These are phyloP conservation scores for Lacerta viridis DNA, from an alignment of 2,797 vertebrate species.

Conservation along the genomic window DNA sequence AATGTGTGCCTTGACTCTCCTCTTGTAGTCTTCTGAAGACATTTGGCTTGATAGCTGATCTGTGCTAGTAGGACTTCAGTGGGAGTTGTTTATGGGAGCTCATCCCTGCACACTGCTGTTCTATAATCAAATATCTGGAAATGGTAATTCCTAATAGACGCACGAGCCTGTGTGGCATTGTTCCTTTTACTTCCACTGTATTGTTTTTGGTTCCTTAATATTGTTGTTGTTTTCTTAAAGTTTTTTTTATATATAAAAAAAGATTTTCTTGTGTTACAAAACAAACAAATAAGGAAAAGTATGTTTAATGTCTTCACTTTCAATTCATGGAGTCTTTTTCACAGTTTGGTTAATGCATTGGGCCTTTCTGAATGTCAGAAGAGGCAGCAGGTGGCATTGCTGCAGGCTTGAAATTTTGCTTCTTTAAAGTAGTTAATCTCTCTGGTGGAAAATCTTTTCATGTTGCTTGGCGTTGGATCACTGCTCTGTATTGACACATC, in stretches of 20 bases:
- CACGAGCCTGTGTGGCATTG: neutral
- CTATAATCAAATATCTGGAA: neutral
- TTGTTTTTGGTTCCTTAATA: conserved; percentile 24
- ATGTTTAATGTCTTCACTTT: too few species aligned
- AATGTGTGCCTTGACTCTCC: neutral
- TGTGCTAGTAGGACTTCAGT: too few species aligned
- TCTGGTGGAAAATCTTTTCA: conserved; percentile 1
- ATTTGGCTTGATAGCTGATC: neutral
- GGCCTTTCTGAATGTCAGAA: neutral
- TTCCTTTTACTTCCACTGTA: conserved; percentile 31
- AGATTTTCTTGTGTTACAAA: neutral
- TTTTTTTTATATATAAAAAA: neutral
- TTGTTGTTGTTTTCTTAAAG: neutral
- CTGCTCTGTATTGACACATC: neutral
- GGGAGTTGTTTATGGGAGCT: neutral
- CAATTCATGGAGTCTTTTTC: neutral
- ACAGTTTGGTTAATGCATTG: neutral
- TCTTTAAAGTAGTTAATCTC: conserved; percentile 15
- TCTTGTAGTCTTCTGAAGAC: neutral
- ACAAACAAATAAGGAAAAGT: too few species aligned
- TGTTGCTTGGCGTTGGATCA: conserved; percentile 9
- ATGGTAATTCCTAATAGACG: neutral
- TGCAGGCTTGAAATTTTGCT: conserved; percentile 33
- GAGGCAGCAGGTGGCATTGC: conserved; percentile 19
- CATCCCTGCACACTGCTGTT: neutral